Evolutionary conservation across 2,888 invertebrate genomes (phyloP), one percentile per base, ranked within the genome.

Genomic region (Corythucha ciliata): DNA sequence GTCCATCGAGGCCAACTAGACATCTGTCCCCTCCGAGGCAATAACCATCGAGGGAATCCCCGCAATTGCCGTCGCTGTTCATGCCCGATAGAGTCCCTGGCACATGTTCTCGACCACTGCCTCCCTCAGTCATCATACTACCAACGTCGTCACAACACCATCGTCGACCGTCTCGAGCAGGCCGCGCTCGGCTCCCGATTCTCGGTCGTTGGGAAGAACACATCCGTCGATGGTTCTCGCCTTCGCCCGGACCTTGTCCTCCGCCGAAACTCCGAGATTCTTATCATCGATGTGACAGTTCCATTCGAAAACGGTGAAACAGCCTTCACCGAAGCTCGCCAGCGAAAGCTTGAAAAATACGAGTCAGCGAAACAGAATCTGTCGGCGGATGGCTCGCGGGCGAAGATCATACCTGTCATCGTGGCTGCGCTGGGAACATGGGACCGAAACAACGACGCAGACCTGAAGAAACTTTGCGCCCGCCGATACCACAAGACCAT

Each of bases 1-100:
- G 57, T 63, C 21, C 60, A 61, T 52, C 37, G 46, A 44, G 55
- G 53, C 10, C 21, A 52, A 12, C 54, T 56, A 2, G 49, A 54
- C 36, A 33, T 52, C 8, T 50, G 54, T 8, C 56, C 58, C 2
- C 41, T 56, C 1, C 50, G 48, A 14, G 52, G 49, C 5, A 41
- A 25, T 21, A 5, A 21, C 4, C 29, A 45, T 45, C 21, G 37
- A 25, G 25, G 22, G 36, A n/a, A 34, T 3, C 20, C 16, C 22
- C 22, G 21, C 8, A 12, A 26, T 5, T 51, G 44, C 21, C 34
- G 37, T 3, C 16, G 47, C 16, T 47, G 47, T 18, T 12, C 22
- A n/a, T 50, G 22, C 18, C n/a, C 20, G 4, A 22, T 4, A 7
- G 29, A 52, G 27, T 33, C 48, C 8, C 20, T 48, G 6, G 20